Percentiles rank a stretch among this genome's conserved stretches.
Conservation (phyloP, 2,888 invertebrate genomes). For the Poecilus cupreus region DNA sequence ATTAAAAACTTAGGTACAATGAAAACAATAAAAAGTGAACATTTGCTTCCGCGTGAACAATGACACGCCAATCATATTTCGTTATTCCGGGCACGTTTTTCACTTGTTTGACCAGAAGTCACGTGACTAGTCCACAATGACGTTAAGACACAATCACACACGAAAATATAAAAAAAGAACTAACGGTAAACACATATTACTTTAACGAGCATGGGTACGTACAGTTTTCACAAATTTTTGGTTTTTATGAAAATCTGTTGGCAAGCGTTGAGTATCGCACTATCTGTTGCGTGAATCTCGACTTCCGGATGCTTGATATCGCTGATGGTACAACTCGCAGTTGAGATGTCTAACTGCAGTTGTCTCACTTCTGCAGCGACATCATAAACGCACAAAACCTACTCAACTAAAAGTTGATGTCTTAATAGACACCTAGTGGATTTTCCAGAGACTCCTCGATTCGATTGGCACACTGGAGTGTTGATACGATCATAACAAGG, state of each 20-base stretch:
- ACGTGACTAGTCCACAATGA: conserved; percentile 13
- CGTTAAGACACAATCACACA: conserved; percentile 12
- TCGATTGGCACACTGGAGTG: too few relatives aligned
- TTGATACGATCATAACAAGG: too few relatives aligned
- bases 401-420: too few relatives aligned
- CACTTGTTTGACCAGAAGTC: conserved; percentile 15
- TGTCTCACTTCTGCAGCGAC: too few relatives aligned
- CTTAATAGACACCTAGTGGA: too few relatives aligned
- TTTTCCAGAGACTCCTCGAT: too few relatives aligned
- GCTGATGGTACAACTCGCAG: too few relatives aligned
- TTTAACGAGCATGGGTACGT: conserved; percentile 8
- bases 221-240: conserved; percentile 29
- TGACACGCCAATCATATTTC: neutral
- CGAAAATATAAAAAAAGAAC: conserved; percentile 7
- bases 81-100: neutral
- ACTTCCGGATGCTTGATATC: neutral
- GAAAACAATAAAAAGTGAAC: too few relatives aligned
- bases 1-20: neutral
- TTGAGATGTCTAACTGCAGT: too few relatives aligned
- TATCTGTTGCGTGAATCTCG: conserved; percentile 15
- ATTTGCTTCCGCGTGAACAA: too few relatives aligned
- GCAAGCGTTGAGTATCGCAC: neutral
- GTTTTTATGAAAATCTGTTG: conserved; percentile 32
- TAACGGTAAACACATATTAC: conserved; percentile 2
- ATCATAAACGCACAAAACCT: too few relatives aligned